Evolutionary conservation across 2,888 invertebrate genomes (phyloP).

Genomic region (Hypercompe scribonia): DNA sequence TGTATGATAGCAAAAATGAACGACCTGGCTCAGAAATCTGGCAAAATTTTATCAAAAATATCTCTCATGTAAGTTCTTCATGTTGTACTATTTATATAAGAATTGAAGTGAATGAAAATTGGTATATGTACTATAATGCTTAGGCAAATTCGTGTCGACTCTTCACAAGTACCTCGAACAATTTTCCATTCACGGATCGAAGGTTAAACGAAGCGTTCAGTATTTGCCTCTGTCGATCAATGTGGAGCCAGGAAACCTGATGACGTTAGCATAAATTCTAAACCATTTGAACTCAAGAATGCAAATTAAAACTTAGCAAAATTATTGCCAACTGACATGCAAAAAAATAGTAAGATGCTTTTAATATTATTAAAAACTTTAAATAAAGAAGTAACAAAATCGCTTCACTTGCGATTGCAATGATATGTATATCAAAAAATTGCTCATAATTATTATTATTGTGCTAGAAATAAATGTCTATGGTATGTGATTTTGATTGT

Average conservation of each 20-base stretch:
- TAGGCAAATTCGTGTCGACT: slow-evolving; percentile 33
- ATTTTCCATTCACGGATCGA: slow-evolving; percentile 77
- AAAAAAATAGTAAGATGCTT: neutral
- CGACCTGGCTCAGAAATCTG: too few relatives aligned
- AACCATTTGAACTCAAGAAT: neutral
- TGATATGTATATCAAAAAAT: too few relatives aligned
- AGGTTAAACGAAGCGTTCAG: slow-evolving; percentile 81
- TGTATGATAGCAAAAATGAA: too few relatives aligned
- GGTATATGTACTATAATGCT: slow-evolving; percentile 21
- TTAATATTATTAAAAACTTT: too few relatives aligned
- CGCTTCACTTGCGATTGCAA: too few relatives aligned
- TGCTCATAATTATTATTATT: too few relatives aligned
- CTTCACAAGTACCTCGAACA: slow-evolving; percentile 54
- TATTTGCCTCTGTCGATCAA: slow-evolving; percentile 60
- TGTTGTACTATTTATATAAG: neutral
- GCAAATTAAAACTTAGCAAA: neutral
- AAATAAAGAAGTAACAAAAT: too few relatives aligned
- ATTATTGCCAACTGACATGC: neutral
- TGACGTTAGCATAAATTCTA: neutral
- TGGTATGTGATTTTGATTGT: too few relatives aligned
- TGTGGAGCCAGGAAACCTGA: slow-evolving; percentile 55
- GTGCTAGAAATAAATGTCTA: too few relatives aligned
- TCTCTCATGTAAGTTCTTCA: too few relatives aligned
- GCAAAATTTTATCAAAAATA: too few relatives aligned
- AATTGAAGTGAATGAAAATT: neutral